Conservation (phyloP, 2,888 invertebrate genomes). For the Psococerastis gibbosa region DNA sequence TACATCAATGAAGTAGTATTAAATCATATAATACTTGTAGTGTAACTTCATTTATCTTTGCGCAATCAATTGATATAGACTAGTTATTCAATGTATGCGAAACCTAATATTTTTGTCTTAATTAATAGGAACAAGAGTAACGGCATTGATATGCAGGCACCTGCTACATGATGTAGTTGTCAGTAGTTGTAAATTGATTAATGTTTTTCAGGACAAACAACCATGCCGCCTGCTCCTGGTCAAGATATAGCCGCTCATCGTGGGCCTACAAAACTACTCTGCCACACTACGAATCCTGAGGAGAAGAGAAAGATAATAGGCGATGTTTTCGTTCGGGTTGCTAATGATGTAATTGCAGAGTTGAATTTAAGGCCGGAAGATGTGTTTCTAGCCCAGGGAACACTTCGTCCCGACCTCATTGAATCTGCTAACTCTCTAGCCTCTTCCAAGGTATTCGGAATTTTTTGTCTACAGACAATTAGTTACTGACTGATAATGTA, state of each 20-base stretch:
- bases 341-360: slow-evolving; percentile 74
- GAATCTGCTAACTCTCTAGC: slow-evolving; percentile 85
- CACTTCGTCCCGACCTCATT: slow-evolving; percentile 91
- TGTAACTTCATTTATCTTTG: too few relatives aligned
- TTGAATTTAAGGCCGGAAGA: slow-evolving; percentile 81
- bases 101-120: too few relatives aligned
- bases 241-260: background rate
- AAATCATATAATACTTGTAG: too few relatives aligned
- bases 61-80: too few relatives aligned
- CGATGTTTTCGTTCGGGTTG: slow-evolving; percentile 90
- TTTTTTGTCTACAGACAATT: too few relatives aligned
- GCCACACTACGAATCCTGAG: slow-evolving; percentile 79
- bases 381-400: slow-evolving; percentile 86
- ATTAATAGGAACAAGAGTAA: too few relatives aligned
- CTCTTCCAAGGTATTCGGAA: slow-evolving; percentile 33
- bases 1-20: too few relatives aligned
- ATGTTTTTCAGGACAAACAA: background rate
- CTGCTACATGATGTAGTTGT: too few relatives aligned
- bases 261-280: slow-evolving; percentile 56
- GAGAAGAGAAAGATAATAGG: slow-evolving; percentile 98
- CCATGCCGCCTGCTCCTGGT: background rate
- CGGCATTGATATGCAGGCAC: too few relatives aligned
- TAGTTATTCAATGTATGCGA: too few relatives aligned
- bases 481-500: too few relatives aligned
- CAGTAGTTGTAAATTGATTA: background rate